Evolutionary conservation across 2,888 invertebrate species (phyloP).

Genomic region (Sminthurides aquaticus): DNA sequence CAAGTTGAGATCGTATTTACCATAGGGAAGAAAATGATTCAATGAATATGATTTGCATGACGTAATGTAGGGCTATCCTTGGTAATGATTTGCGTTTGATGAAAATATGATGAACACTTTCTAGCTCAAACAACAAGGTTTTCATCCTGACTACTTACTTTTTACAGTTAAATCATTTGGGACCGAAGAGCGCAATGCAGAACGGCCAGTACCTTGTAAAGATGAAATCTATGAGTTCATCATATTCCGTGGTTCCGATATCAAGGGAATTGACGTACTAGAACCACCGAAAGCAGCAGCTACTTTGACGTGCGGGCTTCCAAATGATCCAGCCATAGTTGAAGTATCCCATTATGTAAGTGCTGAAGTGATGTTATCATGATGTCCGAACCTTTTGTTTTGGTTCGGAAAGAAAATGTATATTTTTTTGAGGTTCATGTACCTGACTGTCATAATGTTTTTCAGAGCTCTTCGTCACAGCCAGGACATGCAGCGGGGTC

Average conservation of each 20-base stretch:
- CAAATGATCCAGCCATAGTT: constrained; percentile 98
- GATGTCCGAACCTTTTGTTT: too few relatives aligned
- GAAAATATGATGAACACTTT: too few relatives aligned
- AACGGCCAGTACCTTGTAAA: constrained; percentile 89
- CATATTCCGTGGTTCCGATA: constrained; percentile 93
- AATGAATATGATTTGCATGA: too few relatives aligned
- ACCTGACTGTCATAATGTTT: too few relatives aligned
- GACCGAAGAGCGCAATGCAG: constrained; percentile 94
- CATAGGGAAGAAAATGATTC: too few relatives aligned
- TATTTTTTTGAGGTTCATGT: too few relatives aligned
- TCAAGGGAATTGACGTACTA: constrained; percentile 92
- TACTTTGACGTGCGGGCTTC: constrained; percentile 55
- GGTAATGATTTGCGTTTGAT: too few relatives aligned
- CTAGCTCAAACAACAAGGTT: too few relatives aligned
- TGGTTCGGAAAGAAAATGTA: too few relatives aligned
- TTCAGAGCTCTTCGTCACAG: constrained; percentile 18
- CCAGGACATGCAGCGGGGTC: constrained; percentile 7
- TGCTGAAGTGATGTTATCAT: not conserved
- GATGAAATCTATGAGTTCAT: constrained; percentile 99
- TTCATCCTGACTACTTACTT: too few relatives aligned
- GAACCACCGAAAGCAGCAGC: constrained; percentile 75
- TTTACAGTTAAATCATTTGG: constrained; percentile 92
- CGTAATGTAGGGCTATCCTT: too few relatives aligned
- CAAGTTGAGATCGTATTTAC: too few relatives aligned
- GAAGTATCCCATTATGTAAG: constrained; percentile 51